Base-by-base conservation (phyloP, 2,113 vertebrate genomes). In the Ceyx melanurus region DNA sequence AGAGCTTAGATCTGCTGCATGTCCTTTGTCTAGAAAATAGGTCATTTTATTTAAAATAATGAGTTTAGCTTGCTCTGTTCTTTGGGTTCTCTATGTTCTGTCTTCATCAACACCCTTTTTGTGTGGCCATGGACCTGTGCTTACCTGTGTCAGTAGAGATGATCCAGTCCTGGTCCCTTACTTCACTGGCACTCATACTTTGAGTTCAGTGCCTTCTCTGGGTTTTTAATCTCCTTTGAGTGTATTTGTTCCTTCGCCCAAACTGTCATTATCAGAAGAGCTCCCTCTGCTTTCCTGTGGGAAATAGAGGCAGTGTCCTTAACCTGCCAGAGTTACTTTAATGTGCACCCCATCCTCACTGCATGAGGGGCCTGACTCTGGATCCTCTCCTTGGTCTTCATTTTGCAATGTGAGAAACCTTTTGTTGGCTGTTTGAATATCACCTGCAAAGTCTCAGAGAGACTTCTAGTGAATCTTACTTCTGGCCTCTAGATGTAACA, bases 1-100 rank as follows among this genome's bases (percentile, higher is more conserved):
- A 71, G 70, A 78, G 53, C 37, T 93, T 90, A 82, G 48, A 75
- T 83, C 57, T 90, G 56, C 80, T 90, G 40, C 17, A 8, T 82
- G 66, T 92, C 77, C 77, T 90, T 90, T 78, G 62, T 72, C 2
- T 20, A 87, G 89, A 90, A 93, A 94, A 75, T 60, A 87, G 57
- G 56, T 65, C 6, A 82, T 79, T 93, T 95, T 75, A 78, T 92
- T 93, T 78, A 21, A 45, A 89, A 88, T 90, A 90, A 89, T 65
- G 3, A 84, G 87, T 62, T 86, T 92, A 89, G 46, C 70, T 90
- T 64, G 20, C 17, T 84, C 83, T 86, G 0, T 61, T 61, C 70
- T 90, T 86, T 78, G 73, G 42, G 92, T 92, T 92, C 79, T 84
- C 66, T 89, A 2, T 83, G 35, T 81, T 90, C 50, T 46, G 1